A percentile compares a stretch with the other conserved stretches of the same genome.
phyloP scores from a whole-genome alignment of 1,140 invertebrate species.

The Chionoecetes opilio region DNA sequence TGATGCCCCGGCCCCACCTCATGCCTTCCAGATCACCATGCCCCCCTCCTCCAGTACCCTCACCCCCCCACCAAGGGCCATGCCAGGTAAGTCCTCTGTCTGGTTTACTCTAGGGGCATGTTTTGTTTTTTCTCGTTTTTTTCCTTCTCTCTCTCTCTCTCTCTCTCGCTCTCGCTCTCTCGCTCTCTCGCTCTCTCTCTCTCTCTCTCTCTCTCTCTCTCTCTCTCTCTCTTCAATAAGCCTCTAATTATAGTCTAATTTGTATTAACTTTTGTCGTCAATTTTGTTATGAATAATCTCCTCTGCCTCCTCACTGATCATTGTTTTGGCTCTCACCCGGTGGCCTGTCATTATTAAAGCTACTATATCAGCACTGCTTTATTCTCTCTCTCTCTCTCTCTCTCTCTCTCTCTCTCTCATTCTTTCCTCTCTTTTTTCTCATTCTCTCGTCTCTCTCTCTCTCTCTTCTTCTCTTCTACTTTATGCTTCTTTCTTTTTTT shows the following conservation, averaged over 20 bases:
- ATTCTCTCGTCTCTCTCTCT: background rate
- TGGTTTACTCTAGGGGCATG: background rate
- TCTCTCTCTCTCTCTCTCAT: background rate
- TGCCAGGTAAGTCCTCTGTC: conserved; percentile 71
- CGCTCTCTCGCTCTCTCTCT: no score
- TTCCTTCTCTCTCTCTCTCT: background rate
- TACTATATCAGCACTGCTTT: background rate
- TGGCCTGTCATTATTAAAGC: background rate
- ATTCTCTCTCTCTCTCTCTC: no score
- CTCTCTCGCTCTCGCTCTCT: background rate
- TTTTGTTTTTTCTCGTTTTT: no score
- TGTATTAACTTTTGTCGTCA: no score
- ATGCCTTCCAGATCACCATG: conserved; percentile 80
- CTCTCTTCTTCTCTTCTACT: no score
- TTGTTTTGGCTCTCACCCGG: background rate
- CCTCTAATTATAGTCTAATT: background rate
- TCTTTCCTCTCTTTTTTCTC: background rate
- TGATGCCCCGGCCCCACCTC: conserved; percentile 54
- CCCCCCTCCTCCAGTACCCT: conserved; percentile 69
- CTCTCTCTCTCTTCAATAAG: no score
- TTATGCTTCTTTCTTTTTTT: no score
- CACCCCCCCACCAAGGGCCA: conserved; percentile 62
- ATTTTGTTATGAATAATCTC: background rate
- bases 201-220: no score
- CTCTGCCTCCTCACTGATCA: background rate